phyloP scores from a whole-genome alignment of 2,797 vertebrate genomes.

The Corythornis leucogaster region DNA sequence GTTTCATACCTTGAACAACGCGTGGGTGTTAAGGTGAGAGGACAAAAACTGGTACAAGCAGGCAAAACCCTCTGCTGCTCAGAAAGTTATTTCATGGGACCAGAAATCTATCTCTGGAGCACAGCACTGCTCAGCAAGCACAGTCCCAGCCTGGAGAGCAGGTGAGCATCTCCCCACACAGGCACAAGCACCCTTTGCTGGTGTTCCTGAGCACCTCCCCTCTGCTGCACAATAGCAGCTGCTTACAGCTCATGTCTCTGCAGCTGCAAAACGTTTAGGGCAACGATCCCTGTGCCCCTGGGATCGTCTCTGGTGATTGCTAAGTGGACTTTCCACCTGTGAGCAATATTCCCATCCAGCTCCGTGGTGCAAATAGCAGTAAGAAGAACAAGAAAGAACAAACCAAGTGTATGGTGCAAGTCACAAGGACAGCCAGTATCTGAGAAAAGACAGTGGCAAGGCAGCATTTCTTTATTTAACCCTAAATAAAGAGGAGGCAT shows the following conservation, averaged over 20 bases:
- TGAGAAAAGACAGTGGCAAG: not conserved
- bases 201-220: not conserved
- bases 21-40: not conserved
- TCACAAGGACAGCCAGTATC: not conserved
- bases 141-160: not conserved
- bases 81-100: not conserved
- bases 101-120: not conserved
- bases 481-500: not conserved
- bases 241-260: not conserved
- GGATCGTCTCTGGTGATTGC: accelerated
- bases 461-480: not conserved
- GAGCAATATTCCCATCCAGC: not conserved
- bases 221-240: not conserved
- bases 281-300: not conserved
- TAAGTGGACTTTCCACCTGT: not conserved
- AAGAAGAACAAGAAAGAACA: not conserved
- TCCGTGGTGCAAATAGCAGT: not conserved
- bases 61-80: not conserved
- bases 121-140: accelerated
- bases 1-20: not conserved
- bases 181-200: accelerated
- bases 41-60: not conserved
- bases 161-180: accelerated
- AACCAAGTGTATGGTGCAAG: accelerated
- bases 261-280: accelerated